These are phyloP conservation scores for Hippasteria phrygiana DNA, from an alignment of 53 echinoderm and acorn worm genomes.

Conservation along the genomic window DNA sequence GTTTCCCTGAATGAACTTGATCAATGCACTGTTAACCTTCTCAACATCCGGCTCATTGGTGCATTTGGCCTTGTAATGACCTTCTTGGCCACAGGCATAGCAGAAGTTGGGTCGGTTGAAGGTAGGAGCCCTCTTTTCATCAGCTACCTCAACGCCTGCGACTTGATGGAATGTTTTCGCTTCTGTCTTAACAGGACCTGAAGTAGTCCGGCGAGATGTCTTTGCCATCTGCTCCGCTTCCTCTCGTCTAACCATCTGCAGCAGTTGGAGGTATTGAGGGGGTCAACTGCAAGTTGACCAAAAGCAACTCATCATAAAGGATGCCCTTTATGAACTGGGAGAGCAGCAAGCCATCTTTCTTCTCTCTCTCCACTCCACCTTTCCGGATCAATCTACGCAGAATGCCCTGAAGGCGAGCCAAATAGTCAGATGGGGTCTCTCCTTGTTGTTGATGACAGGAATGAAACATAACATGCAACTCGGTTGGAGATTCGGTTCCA, in stretches of 20 bases:
- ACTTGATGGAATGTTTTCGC: too few relatives aligned
- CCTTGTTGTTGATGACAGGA: too few relatives aligned
- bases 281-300: slow-evolving; percentile 9
- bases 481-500: too few relatives aligned
- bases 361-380: slow-evolving; percentile 16
- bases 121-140: not conserved
- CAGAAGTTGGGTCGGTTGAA: slow-evolving; percentile 42
- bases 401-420: too few relatives aligned
- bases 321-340: not conserved
- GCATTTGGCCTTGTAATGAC: slow-evolving; percentile 57
- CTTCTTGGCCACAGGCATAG: slow-evolving; percentile 69
- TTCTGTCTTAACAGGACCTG: too few relatives aligned
- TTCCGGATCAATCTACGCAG: slow-evolving; percentile 51
- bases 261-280: too few relatives aligned
- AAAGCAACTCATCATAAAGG: not conserved
- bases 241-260: too few relatives aligned
- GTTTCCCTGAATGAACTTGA: slow-evolving; percentile 57
- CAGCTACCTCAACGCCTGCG: not conserved
- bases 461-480: slow-evolving; percentile 68
- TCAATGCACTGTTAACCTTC: slow-evolving; percentile 52
- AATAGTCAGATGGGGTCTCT: too few relatives aligned
- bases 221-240: too few relatives aligned
- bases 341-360: too few relatives aligned
- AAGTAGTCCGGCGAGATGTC: too few relatives aligned
- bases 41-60: too few relatives aligned